These are phyloP conservation scores for Tetanocera ferruginea DNA, from an alignment of 2,888 invertebrate species.

Conservation along the genomic window DNA sequence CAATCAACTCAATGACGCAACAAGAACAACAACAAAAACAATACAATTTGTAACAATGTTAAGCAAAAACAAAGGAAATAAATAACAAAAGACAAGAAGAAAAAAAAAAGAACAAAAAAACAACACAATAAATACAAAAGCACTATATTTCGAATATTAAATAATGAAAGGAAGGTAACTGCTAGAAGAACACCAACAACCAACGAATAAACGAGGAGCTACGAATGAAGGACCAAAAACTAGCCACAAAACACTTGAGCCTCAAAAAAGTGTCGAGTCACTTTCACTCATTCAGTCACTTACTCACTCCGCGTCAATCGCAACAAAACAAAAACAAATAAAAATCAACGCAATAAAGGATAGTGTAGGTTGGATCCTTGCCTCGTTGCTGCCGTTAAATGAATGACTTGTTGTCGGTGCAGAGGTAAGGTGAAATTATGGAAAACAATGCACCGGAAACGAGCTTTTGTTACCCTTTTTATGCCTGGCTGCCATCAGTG, in stretches of 20 bases:
- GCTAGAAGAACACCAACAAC: neutral
- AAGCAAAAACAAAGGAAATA: conserved; percentile 3
- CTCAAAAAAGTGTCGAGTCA: neutral
- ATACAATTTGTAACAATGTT: conserved; percentile 34
- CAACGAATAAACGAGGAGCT: neutral
- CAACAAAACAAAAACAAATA: conserved; percentile 52
- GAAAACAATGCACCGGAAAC: conserved; percentile 43
- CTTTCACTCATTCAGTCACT: conserved; percentile 12
- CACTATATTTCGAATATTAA: conserved; percentile 49
- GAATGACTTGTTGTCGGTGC: neutral
- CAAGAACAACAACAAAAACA: conserved; percentile 48
- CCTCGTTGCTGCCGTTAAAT: no score
- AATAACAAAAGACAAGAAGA: conserved; percentile 2
- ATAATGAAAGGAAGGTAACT: conserved; percentile 47
- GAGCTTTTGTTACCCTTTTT: conserved; percentile 40
- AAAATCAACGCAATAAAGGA: conserved; percentile 14
- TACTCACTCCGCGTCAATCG: neutral
- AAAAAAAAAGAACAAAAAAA: neutral
- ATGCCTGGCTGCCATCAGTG: conserved; percentile 48
- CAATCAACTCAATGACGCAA: conserved; percentile 35
- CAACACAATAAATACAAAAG: neutral
- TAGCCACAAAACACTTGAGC: conserved; percentile 21
- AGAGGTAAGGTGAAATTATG: conserved; percentile 42
- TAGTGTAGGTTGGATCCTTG: no score
- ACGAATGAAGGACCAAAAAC: conserved; percentile 32